Evolutionary conservation across 2,797 vertebrate species (phyloP).

Genomic region (Anas capensis): DNA sequence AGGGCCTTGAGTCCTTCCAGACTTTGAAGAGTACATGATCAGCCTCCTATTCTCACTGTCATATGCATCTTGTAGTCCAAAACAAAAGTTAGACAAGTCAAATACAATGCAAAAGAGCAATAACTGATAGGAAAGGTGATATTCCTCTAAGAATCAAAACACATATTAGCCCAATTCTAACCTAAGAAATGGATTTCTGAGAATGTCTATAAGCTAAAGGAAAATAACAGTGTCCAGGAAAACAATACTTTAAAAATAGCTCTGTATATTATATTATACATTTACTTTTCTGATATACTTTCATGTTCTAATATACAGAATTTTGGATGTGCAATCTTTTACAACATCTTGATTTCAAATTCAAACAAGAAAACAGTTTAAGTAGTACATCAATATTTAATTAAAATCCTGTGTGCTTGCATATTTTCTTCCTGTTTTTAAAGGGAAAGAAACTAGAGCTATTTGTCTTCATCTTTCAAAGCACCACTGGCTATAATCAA

Average conservation of each 20-base stretch:
- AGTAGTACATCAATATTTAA: neutral
- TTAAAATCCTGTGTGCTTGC: neutral
- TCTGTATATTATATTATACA: neutral
- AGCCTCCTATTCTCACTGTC: neutral
- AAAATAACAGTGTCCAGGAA: neutral
- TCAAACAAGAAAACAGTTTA: neutral
- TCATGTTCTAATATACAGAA: neutral
- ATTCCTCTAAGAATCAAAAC: neutral
- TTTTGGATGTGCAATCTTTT: neutral
- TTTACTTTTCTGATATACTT: neutral
- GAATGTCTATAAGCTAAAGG: neutral
- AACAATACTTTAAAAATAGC: neutral
- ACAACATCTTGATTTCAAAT: neutral
- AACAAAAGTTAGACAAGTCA: neutral
- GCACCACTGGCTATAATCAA: neutral
- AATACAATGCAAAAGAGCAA: neutral
- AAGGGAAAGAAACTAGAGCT: neutral
- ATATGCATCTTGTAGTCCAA: neutral
- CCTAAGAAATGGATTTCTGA: neutral
- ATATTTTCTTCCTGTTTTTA: neutral
- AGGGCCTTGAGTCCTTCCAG: neutral
- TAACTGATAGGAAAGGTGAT: neutral
- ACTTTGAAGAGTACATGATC: neutral
- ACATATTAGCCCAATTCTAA: neutral
- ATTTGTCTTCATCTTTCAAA: neutral